Percentiles rank a stretch among this genome's conserved stretches.
Conservation (phyloP, 2,797 vertebrate genomes). For the Hydrocynus forskahlii region DNA sequence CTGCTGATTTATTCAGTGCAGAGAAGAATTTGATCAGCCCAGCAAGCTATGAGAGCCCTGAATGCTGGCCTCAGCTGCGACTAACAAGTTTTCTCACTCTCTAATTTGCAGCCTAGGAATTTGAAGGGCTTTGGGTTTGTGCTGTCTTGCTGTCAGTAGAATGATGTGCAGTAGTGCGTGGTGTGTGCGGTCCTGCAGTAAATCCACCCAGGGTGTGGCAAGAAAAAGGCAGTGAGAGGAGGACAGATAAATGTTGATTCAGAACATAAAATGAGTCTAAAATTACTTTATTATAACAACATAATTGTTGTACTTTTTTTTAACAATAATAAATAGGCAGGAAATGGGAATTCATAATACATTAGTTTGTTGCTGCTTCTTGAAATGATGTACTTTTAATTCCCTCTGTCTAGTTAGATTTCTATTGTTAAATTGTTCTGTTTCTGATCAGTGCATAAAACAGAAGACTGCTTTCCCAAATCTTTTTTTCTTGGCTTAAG, state of each 20-base stretch:
- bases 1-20: conserved; percentile 33
- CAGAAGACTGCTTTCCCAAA: no score
- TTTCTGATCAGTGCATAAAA: no score
- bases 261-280: no score
- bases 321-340: no score
- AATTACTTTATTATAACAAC: no score
- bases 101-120: not conserved
- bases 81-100: conserved; percentile 8
- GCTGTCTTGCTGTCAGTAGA: not conserved
- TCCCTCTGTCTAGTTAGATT: no score
- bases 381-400: not conserved
- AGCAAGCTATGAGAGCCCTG: not conserved
- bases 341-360: no score
- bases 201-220: not conserved
- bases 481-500: no score
- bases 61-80: not conserved
- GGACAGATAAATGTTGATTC: not conserved
- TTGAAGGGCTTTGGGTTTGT: not conserved
- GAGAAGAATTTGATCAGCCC: conserved; percentile 25
- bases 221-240: not conserved
- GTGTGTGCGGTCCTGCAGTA: not conserved
- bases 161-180: conserved; percentile 4
- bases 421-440: no score
- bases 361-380: not conserved
- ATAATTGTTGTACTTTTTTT: no score